Base-by-base conservation (phyloP, 2,113 vertebrate genomes). In the Benitochromis conjunctus region DNA sequence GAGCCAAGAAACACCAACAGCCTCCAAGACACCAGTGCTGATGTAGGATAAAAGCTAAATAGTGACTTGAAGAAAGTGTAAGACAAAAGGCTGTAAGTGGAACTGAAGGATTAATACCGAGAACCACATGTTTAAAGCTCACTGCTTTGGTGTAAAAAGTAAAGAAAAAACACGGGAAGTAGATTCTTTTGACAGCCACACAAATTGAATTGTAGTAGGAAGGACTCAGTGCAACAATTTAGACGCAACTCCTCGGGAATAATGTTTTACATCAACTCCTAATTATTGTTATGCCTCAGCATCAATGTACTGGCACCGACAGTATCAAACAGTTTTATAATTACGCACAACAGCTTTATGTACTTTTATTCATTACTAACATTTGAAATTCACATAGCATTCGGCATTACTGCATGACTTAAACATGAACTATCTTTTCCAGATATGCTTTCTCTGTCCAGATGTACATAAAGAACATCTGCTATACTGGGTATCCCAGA, bases 401-500 rank as follows among this genome's bases (percentile, higher is more conserved):
- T 82, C 60, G 69, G 86, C 80, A 80, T 91, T 86, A 69, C 53
- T 51, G 84, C 82, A 82, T 92, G 93, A 93, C 93, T 93, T 92
- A 82, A 93, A 92, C 53, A 41, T 31, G 80, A 83, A 89, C 83
- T 87, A 91, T 92, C 6, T 85, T 62, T 86, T 92, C 91, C 95
- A 94, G 92, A 94, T 93, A 92, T 92, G 89, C 74, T 79, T 87
- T 88, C 76, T 79, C 54, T n/a, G 79, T 84, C 92, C 94, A 95
- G 92, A 96, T 95, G 94, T 92, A 89, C 79, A 86, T 93, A 91
- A 90, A 90, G 62, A 77, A 81, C 91, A 91, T 93, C 89, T 89
- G 91, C 64, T 84, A 64, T 80, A 82, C 87, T 80, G 87, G 85
- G 82, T 90, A 91, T 91, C 83, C 83, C 90, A 74, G 90, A 89